Conservation (phyloP, 2,888 invertebrate species). For the Hymenopus coronatus region DNA sequence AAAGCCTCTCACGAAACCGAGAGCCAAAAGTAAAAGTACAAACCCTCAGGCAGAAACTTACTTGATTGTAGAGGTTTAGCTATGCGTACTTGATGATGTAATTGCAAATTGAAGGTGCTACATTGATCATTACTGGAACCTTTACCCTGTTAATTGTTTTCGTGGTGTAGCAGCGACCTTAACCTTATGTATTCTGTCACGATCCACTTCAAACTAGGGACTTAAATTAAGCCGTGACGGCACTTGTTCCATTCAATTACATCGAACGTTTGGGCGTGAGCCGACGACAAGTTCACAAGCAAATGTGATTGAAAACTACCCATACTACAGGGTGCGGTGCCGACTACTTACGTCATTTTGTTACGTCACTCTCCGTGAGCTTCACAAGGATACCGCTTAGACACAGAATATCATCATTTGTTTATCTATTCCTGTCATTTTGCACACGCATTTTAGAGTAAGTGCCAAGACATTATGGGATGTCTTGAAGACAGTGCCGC, state of each 20-base stretch:
- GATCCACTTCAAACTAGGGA: not conserved
- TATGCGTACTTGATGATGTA: not conserved
- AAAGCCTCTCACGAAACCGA: too few relatives aligned
- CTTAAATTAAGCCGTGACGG: not conserved
- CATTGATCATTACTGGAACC: not conserved
- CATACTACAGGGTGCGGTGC: not conserved
- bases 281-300: not conserved
- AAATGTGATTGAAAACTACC: not conserved
- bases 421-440: not conserved
- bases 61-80: not conserved
- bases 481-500: too few relatives aligned
- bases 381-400: not conserved
- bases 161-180: not conserved
- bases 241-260: not conserved
- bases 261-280: not conserved
- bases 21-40: too few relatives aligned
- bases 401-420: not conserved
- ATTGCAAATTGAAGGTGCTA: not conserved
- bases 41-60: not conserved
- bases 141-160: not conserved
- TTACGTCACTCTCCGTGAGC: not conserved
- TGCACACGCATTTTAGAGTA: not conserved
- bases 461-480: too few relatives aligned
- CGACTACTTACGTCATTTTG: not conserved
- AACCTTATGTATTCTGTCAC: not conserved